A percentile compares a stretch with the other conserved stretches of the same genome.
phyloP scores from a whole-genome alignment of 2,797 vertebrate species.

The Salmo trutta region DNA sequence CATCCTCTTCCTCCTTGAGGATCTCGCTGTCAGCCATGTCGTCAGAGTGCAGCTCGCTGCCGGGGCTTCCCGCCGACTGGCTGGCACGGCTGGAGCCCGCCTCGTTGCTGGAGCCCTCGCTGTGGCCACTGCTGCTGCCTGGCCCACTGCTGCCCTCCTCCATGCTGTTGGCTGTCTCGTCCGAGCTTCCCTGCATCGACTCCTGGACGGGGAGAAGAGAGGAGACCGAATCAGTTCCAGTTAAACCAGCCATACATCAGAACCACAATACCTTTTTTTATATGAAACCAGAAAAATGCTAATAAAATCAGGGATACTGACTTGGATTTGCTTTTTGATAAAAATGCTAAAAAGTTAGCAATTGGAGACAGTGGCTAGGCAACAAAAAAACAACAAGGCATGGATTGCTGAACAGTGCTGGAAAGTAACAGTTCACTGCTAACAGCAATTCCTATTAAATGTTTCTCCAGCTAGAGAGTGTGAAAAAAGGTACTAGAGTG shows the following conservation, averaged over 20 bases:
- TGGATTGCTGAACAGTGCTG: no score
- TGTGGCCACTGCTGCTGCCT: conserved; percentile 93
- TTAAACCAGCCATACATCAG: background rate
- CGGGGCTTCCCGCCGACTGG: conserved; percentile 95
- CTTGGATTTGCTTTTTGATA: no score
- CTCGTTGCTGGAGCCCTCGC: conserved; percentile 94
- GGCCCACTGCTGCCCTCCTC: conserved; percentile 96
- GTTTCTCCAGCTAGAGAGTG: no score
- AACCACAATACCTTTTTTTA: background rate
- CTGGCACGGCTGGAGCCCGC: conserved; percentile 93
- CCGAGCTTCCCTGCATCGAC: conserved; percentile 98
- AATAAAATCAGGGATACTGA: no score
- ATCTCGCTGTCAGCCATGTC: conserved; percentile 96
- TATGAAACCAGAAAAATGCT: background rate
- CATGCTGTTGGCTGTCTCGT: conserved; percentile 97
- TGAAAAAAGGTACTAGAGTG: background rate
- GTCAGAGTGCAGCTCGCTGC: conserved; percentile 93
- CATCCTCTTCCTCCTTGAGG: conserved; percentile 93
- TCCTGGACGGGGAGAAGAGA: conserved; percentile 73
- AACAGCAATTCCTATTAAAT: no score
- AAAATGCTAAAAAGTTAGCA: no score
- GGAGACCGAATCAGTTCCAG: background rate
- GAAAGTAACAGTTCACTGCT: no score
- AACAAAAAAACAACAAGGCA: no score
- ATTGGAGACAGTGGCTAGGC: no score